A percentile compares a stretch with the other conserved stretches of the same genome.
Evolutionary conservation across 2,797 vertebrate genomes (phyloP).

Genomic region (Glossophaga mutica): DNA sequence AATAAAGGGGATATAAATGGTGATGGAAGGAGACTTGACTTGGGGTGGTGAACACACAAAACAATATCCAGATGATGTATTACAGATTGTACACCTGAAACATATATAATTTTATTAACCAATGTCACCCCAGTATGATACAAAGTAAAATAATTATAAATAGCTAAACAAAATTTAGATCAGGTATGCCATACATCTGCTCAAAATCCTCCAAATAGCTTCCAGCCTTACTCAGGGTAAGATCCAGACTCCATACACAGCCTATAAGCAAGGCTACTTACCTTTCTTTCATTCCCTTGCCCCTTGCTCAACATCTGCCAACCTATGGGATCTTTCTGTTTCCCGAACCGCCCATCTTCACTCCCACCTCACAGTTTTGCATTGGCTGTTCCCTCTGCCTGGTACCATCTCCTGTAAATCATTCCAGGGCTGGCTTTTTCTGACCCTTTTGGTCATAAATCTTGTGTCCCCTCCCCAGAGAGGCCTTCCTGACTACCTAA

Average conservation of each 20-base stretch:
- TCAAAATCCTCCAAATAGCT: not conserved
- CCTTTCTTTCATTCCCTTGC: not conserved
- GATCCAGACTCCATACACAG: not conserved
- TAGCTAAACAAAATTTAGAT: not conserved
- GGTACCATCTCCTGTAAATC: not conserved
- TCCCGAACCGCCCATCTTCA: not conserved
- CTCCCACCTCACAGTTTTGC: not conserved
- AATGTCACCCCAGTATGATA: not conserved
- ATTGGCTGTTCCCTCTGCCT: not conserved
- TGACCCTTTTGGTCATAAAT: not conserved
- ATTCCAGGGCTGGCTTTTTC: not conserved
- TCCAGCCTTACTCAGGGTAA: not conserved
- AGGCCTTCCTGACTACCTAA: not conserved
- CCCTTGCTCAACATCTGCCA: not conserved
- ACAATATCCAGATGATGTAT: too few species aligned
- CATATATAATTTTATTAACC: too few species aligned
- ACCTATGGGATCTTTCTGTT: not conserved
- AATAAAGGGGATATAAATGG: too few species aligned
- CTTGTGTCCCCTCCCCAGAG: not conserved
- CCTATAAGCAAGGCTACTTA: not conserved
- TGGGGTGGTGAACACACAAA: too few species aligned
- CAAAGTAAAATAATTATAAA: not conserved
- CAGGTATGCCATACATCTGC: not conserved
- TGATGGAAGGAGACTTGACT: too few species aligned
- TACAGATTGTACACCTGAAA: too few species aligned